A percentile compares a stretch with the other conserved stretches of the same genome.
phyloP scores from a whole-genome alignment of 2,888 invertebrate species.

The Chironomus tentans region DNA sequence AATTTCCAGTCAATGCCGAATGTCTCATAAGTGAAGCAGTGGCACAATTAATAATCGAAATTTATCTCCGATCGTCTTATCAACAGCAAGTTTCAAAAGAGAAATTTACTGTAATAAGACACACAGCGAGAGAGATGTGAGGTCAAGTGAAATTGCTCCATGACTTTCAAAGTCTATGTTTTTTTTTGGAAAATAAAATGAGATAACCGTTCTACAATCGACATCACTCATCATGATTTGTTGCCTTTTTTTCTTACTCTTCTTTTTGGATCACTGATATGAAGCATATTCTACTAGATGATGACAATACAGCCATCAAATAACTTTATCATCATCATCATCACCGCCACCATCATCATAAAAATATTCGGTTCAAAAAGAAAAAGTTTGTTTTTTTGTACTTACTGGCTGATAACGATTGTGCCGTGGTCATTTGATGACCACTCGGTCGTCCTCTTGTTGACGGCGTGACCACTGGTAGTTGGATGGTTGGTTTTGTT shows the following conservation, averaged over 20 bases:
- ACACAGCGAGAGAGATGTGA: not conserved
- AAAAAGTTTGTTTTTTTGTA: constrained; percentile 32
- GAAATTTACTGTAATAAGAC: no score
- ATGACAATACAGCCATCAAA: no score
- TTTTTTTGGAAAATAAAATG: not conserved
- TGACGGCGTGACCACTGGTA: constrained; percentile 11
- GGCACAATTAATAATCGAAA: no score
- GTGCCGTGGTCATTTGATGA: constrained; percentile 55
- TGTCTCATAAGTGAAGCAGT: no score
- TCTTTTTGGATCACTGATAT: not conserved
- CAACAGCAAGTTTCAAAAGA: no score
- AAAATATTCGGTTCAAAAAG: constrained; percentile 32
- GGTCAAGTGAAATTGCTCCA: not conserved
- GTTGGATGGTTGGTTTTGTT: not conserved
- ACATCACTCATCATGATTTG: not conserved
- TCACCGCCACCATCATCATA: not conserved
- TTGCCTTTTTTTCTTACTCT: not conserved
- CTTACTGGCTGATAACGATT: constrained; percentile 65
- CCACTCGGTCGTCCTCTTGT: constrained; percentile 39
- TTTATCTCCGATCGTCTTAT: no score
- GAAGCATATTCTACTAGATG: not conserved
- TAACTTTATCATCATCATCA: constrained; percentile 30
- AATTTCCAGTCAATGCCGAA: no score
- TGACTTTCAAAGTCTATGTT: not conserved
- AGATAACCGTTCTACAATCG: not conserved